Percentiles rank a stretch among this genome's conserved stretches.
These are phyloP conservation scores for pig (Sus scrofa) DNA, from an alignment of 2,113 vertebrate genomes.

Conservation along the genomic window T2T-Sscrofa CM000827.6:57334001-57334500, in stretches of 20 bases:
- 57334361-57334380: not conserved
- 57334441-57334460: not conserved
- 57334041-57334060: not conserved
- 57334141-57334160: not conserved
- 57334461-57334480: slow-evolving; percentile 33
- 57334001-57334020: not conserved
- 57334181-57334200: not conserved
- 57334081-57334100: not conserved
- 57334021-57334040: fast-evolving
- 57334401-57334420: not conserved
- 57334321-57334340: not conserved
- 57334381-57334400: not conserved
- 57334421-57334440: not conserved
- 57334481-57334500: slow-evolving; percentile 83
- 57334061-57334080: not conserved
- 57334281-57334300: not conserved
- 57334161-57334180: not conserved
- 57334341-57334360: too few relatives aligned
- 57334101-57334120: not conserved
- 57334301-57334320: not conserved
- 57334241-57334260: fast-evolving
- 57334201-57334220: not conserved
- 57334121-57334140: not conserved
- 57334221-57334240: not conserved
- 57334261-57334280: not conserved